These are phyloP conservation scores for Rhogogaster chlorosoma DNA, from an alignment of 2,888 invertebrate genomes.

Conservation along the genomic window DNA sequence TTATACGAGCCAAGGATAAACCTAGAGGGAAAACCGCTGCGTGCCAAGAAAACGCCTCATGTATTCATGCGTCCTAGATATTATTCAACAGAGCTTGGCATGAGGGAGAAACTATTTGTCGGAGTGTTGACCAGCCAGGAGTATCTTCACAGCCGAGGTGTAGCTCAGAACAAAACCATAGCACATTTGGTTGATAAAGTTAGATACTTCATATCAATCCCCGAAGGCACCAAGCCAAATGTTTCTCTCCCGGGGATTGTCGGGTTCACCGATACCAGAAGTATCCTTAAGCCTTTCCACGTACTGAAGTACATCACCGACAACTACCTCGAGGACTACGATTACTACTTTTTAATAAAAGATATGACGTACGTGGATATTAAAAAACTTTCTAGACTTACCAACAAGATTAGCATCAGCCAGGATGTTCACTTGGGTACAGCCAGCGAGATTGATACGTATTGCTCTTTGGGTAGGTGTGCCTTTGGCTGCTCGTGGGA, in stretches of 20 bases:
- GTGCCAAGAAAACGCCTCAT: conserved; percentile 79
- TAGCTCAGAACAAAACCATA: conserved; percentile 94
- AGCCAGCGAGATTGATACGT: conserved; percentile 81
- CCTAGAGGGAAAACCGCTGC: conserved; percentile 77
- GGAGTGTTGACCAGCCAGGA: conserved; percentile 90
- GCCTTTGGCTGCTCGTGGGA: not conserved
- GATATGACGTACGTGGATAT: conserved; percentile 93
- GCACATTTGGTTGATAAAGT: conserved; percentile 91
- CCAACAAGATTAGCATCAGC: conserved; percentile 89
- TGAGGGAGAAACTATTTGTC: conserved; percentile 92
- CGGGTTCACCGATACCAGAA: conserved; percentile 90
- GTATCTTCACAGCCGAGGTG: conserved; percentile 85
- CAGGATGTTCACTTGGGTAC: conserved; percentile 92
- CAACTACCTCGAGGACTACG: conserved; percentile 93
- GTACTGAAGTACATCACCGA: conserved; percentile 94
- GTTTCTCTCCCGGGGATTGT: conserved; percentile 86
- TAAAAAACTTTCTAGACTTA: conserved; percentile 85
- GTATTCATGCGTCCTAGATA: conserved; percentile 92
- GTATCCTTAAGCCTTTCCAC: conserved; percentile 90
- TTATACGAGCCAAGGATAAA: conserved; percentile 79
- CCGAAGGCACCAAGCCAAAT: conserved; percentile 79
- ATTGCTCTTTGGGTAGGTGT: conserved; percentile 84
- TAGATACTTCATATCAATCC: conserved; percentile 86
- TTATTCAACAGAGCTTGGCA: conserved; percentile 97
- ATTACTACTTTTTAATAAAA: conserved; percentile 94